Conservation (phyloP, 2,888 invertebrate genomes). For the Opisthograptis luteolata region DNA sequence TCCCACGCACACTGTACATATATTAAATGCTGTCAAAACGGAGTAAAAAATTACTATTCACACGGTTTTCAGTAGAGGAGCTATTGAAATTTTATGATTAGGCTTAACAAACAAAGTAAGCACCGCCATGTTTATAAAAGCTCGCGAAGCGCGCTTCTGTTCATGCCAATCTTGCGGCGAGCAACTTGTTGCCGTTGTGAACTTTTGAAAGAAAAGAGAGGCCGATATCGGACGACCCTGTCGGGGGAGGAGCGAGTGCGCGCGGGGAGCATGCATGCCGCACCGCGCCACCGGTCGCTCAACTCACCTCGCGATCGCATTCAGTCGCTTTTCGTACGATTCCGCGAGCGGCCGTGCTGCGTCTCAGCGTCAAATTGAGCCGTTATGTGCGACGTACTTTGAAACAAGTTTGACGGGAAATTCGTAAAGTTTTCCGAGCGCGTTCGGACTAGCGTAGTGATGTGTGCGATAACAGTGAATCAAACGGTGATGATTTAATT, state of each 20-base stretch:
- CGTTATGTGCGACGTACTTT: constrained; percentile 81
- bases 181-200: constrained; percentile 83
- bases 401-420: constrained; percentile 84
- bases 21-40: constrained; percentile 12
- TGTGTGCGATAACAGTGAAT: constrained; percentile 72
- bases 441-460: constrained; percentile 73
- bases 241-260: constrained; percentile 78
- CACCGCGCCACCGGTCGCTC: constrained; percentile 73
- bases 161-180: constrained; percentile 82
- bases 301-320: constrained; percentile 67
- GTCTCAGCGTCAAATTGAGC: constrained; percentile 58
- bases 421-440: constrained; percentile 79
- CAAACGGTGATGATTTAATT: constrained; percentile 76
- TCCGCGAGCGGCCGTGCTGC: constrained; percentile 53
- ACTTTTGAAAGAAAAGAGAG: constrained; percentile 71
- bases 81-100: constrained; percentile 78
- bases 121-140: constrained; percentile 83
- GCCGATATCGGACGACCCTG: constrained; percentile 62
- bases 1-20: constrained; percentile 4
- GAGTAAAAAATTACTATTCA: constrained; percentile 38
- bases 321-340: constrained; percentile 70
- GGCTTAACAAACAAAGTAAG: constrained; percentile 80
- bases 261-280: constrained; percentile 77
- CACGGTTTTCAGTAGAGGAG: constrained; percentile 60
- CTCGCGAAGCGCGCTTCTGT: constrained; percentile 82